Percentiles rank a stretch among this genome's conserved stretches.
Evolutionary conservation across 2,888 invertebrate genomes (phyloP).

Genomic region (Myathropa florea): DNA sequence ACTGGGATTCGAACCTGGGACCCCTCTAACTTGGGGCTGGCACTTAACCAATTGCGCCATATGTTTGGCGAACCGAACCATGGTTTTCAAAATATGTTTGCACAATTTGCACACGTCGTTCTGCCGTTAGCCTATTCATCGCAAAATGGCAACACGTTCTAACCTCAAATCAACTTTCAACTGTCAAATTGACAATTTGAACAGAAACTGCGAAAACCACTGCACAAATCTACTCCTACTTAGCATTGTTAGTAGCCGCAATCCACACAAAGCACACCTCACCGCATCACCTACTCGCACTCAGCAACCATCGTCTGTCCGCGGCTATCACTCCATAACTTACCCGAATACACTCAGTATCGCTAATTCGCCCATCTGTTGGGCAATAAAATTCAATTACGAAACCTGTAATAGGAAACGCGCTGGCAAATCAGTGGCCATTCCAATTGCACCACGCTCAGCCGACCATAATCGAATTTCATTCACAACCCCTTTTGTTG

Average conservation of each 20-base stretch:
- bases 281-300: neutral
- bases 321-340: neutral
- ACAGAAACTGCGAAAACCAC: neutral
- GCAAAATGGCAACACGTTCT: no score
- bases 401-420: conserved; percentile 35
- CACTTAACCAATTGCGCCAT: no score
- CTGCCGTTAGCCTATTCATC: no score
- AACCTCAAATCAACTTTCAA: no score
- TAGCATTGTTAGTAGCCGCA: neutral
- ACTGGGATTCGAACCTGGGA: no score
- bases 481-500: conserved; percentile 51
- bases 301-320: neutral
- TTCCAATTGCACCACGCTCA: conserved; percentile 40
- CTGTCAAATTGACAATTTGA: no score
- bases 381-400: conserved; percentile 63
- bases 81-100: no score
- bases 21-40: no score
- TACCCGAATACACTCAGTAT: conserved; percentile 18
- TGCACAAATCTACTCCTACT: neutral
- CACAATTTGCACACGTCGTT: no score
- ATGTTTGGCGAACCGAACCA: no score
- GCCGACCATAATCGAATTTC: conserved; percentile 50
- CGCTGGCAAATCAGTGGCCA: conserved; percentile 28
- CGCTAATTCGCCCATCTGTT: conserved; percentile 61
- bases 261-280: neutral